Evolutionary conservation across 2,888 invertebrate species (phyloP).

Genomic region (Fragum sueziense): DNA sequence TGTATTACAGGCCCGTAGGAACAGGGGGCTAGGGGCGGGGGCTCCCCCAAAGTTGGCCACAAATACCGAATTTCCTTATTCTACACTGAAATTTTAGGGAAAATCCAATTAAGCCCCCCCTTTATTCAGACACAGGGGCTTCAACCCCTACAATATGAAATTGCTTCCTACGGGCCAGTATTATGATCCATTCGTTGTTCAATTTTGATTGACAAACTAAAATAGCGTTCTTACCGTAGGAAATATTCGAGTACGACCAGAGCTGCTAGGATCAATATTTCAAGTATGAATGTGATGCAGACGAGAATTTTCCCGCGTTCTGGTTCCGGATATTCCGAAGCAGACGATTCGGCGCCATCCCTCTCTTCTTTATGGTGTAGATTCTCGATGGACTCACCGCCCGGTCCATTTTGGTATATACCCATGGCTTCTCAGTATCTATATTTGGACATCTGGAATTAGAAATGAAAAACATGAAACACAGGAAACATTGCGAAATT

Average conservation of each 20-base stretch:
- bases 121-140: too few species aligned
- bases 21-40: too few species aligned
- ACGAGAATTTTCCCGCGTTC: conserved; percentile 69
- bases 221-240: conserved; percentile 80
- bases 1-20: too few species aligned
- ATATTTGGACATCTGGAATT: neutral
- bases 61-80: too few species aligned
- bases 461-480: neutral
- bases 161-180: too few species aligned
- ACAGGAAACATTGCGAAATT: too few species aligned
- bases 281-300: conserved; percentile 81
- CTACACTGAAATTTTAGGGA: too few species aligned
- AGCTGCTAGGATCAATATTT: conserved; percentile 81
- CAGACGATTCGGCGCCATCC: conserved; percentile 44
- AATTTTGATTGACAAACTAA: too few species aligned
- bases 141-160: too few species aligned
- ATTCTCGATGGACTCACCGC: conserved; percentile 52
- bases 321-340: conserved; percentile 40
- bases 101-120: too few species aligned
- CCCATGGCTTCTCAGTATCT: conserved; percentile 5
- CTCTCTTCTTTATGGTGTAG: conserved; percentile 53
- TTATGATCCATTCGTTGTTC: too few species aligned
- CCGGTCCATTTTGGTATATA: conserved; percentile 30
- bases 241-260: conserved; percentile 83
- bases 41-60: too few species aligned